A percentile compares a stretch with the other conserved stretches of the same genome.
Conservation (phyloP, 2,797 vertebrate species). For the Poliocrania exsul region DNA sequence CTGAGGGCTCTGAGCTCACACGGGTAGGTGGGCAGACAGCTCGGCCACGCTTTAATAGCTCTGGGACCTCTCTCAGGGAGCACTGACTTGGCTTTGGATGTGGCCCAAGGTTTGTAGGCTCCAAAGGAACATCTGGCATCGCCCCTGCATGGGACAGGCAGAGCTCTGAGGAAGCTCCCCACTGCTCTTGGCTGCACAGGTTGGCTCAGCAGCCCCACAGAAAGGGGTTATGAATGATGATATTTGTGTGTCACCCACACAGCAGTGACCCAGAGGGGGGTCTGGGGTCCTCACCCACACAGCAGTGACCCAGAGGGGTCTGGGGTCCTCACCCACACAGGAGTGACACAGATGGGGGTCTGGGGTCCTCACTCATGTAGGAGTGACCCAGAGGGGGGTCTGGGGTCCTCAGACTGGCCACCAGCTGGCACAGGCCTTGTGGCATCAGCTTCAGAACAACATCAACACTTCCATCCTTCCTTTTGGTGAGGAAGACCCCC, state of each 20-base stretch:
- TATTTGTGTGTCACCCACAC: background rate
- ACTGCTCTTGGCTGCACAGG: background rate
- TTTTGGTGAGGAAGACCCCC: background rate
- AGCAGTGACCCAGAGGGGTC: background rate
- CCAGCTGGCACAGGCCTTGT: background rate
- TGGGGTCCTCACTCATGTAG: background rate
- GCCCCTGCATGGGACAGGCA: background rate
- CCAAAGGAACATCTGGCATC: background rate
- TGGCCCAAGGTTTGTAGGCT: background rate
- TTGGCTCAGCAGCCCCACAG: background rate
- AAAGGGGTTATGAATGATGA: background rate
- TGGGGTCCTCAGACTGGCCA: background rate
- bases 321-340: background rate
- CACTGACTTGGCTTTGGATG: background rate
- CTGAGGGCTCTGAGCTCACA: constrained; percentile 36
- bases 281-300: background rate
- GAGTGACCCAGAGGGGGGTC: background rate
- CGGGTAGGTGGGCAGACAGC: constrained; percentile 37
- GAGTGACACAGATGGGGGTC: background rate
- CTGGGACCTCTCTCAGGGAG: background rate
- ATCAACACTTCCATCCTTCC: background rate
- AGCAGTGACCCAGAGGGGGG: background rate
- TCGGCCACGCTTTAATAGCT: background rate
- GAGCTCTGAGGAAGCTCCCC: background rate
- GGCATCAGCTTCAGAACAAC: background rate